Base-by-base conservation (phyloP, 2,113 vertebrate genomes). In the Pleuronectes platessa region DNA sequence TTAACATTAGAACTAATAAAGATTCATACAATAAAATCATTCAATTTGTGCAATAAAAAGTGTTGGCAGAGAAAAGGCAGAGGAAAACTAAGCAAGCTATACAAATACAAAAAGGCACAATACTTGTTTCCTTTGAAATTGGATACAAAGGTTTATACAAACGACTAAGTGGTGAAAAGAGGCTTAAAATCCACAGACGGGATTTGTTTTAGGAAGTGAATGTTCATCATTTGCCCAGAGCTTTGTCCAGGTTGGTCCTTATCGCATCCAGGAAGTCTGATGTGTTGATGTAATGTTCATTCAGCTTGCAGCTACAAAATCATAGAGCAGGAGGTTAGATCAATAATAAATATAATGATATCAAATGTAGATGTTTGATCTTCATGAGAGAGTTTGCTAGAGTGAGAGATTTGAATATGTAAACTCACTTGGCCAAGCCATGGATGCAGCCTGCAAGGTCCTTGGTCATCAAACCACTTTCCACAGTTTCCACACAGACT, bases 391-490 rank as follows among this genome's bases (percentile, higher is more conserved):
- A 67, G 11, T 9, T 5, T 1, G 8, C 17, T 11, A 12, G 53
- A 55, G n/a, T 55, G 40, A 37, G 17, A 15, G 2, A 60, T 45
- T 12, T 53, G 18, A 64, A 67, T 59, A 51, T 69, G 3, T 35
- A 42, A 51, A 92, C 96, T 74, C 89, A 98, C 97, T 98, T 98
- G 89, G 95, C 89, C 1, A 98, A 93, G 23, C 98, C 97, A 0
- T 98, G 96, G 89, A 99, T 98, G 91, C 98, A 99, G 71, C 96
- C 97, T 0, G 98, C 98, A 2, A 99, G 94, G 81, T 99, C 98
- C 90, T 99, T 99, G 0, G 97, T 99, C 98, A 99, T 98, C 1
- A 96, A 90, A 0, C 97, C 97, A 0, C 91, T 95, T 91, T 99
- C 97, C 88, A 99, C 97, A 0, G 96, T 99, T 75, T 96, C 91